A percentile compares a stretch with the other conserved stretches of the same genome.
These are phyloP conservation scores for Cheirogaleus major DNA, from an alignment of 2,797 vertebrate species.

Conservation along the genomic window DNA sequence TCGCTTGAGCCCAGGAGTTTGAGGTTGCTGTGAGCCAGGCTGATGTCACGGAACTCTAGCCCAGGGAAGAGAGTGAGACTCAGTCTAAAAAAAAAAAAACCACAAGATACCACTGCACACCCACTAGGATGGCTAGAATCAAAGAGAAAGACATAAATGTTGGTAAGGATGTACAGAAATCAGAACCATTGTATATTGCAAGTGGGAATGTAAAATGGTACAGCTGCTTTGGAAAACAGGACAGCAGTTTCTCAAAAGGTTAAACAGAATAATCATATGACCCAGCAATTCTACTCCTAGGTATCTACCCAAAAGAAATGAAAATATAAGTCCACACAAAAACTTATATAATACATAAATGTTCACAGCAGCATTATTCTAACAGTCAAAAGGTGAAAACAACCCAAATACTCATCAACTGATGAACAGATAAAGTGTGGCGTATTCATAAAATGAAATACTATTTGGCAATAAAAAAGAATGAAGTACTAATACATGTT, in stretches of 20 bases:
- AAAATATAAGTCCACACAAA: not conserved
- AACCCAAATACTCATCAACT: not conserved
- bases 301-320: not conserved
- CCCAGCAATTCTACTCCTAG: not conserved
- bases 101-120: not conserved
- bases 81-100: not conserved
- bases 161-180: not conserved
- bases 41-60: no score
- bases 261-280: not conserved
- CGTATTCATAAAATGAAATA: not conserved
- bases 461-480: not conserved
- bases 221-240: not conserved
- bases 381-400: not conserved
- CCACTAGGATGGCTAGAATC: not conserved
- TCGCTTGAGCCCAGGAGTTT: no score
- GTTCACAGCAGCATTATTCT: not conserved
- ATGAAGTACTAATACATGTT: not conserved
- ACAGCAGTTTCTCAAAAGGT: not conserved
- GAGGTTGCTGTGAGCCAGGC: no score
- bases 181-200: not conserved
- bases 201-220: not conserved
- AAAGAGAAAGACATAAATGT: not conserved
- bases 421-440: not conserved
- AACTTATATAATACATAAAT: not conserved
- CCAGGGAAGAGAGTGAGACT: no score